phyloP scores from a whole-genome alignment of 2,113 vertebrate species.

The Microtus pennsylvanicus region DNA sequence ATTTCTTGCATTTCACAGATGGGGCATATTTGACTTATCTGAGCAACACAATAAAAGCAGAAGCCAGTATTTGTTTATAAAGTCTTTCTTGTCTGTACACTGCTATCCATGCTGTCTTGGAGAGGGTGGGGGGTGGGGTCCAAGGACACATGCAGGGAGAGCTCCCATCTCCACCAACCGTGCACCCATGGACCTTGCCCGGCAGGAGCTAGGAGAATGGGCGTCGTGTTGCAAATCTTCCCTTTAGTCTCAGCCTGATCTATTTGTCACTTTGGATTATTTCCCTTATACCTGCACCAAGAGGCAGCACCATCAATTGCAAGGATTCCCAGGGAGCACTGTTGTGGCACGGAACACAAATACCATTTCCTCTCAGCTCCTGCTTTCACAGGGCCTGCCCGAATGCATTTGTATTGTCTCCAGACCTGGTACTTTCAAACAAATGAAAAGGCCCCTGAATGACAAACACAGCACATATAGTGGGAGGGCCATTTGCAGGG shows the following conservation, averaged over 20 bases:
- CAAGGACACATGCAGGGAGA: neutral
- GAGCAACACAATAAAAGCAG: slow-evolving; percentile 3
- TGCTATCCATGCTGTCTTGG: neutral
- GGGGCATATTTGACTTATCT: slow-evolving; percentile 54
- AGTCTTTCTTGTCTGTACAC: neutral
- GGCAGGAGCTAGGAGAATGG: neutral
- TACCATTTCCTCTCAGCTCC: slow-evolving; percentile 67
- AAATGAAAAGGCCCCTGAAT: slow-evolving; percentile 74
- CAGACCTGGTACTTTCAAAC: slow-evolving; percentile 74
- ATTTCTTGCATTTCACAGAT: slow-evolving; percentile 47
- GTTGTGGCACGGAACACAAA: slow-evolving; percentile 64
- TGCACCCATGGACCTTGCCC: fast-evolving
- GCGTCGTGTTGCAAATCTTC: neutral
- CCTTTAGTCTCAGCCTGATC: neutral
- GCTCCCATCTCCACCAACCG: neutral
- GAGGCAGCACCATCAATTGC: slow-evolving; percentile 48
- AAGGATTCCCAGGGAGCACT: slow-evolving; percentile 58
- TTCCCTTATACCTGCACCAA: slow-evolving; percentile 54
- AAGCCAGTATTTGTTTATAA: slow-evolving; percentile 22
- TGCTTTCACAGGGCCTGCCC: slow-evolving; percentile 47
- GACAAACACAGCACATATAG: slow-evolving; percentile 72
- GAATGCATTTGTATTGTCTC: slow-evolving; percentile 66
- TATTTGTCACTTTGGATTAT: slow-evolving; percentile 67
- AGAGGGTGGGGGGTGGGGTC: neutral
- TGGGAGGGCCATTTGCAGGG: slow-evolving; percentile 72